Conservation (phyloP, 2,888 invertebrate genomes). For the Synergus gifuensis region DNA sequence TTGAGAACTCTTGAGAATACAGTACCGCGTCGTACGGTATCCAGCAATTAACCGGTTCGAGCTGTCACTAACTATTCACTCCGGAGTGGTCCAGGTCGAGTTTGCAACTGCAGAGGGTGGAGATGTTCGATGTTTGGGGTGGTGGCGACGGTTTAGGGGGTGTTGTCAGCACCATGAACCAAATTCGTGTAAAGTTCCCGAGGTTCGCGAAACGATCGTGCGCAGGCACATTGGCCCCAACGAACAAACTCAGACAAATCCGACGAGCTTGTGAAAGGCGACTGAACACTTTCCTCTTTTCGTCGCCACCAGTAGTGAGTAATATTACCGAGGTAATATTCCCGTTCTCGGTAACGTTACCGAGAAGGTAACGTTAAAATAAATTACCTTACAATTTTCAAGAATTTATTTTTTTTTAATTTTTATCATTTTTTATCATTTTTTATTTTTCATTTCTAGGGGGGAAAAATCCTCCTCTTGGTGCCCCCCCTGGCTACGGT, state of each 20-base stretch:
- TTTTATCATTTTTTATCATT: too few species aligned
- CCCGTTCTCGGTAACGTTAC: too few species aligned
- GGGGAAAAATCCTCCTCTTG: too few species aligned
- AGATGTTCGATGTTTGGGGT: slow-evolving; percentile 42
- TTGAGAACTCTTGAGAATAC: slow-evolving; percentile 17
- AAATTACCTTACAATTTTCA: too few species aligned
- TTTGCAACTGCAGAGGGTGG: slow-evolving; percentile 42
- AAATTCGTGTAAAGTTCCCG: slow-evolving; percentile 31
- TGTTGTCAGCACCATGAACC: slow-evolving; percentile 33
- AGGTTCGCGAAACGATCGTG: slow-evolving; percentile 11
- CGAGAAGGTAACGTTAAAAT: too few species aligned
- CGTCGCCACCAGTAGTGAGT: too few species aligned
- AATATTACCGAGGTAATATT: too few species aligned
- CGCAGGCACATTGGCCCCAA: slow-evolving; percentile 52
- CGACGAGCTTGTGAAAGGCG: slow-evolving; percentile 69
- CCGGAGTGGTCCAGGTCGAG: slow-evolving; percentile 45
- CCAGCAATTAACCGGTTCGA: slow-evolving; percentile 33
- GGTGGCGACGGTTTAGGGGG: slow-evolving; percentile 37
- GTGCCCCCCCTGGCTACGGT: too few species aligned
- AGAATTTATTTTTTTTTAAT: too few species aligned
- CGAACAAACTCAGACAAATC: slow-evolving; percentile 63
- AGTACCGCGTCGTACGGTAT: slow-evolving; percentile 29
- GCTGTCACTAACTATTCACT: slow-evolving; percentile 27
- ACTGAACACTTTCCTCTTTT: slow-evolving; percentile 56
- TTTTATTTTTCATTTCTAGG: too few species aligned